Evolutionary conservation across 2,797 vertebrate species (phyloP), one percentile per base, ranked within the genome.

Genomic region (Muscicapa striata): DNA sequence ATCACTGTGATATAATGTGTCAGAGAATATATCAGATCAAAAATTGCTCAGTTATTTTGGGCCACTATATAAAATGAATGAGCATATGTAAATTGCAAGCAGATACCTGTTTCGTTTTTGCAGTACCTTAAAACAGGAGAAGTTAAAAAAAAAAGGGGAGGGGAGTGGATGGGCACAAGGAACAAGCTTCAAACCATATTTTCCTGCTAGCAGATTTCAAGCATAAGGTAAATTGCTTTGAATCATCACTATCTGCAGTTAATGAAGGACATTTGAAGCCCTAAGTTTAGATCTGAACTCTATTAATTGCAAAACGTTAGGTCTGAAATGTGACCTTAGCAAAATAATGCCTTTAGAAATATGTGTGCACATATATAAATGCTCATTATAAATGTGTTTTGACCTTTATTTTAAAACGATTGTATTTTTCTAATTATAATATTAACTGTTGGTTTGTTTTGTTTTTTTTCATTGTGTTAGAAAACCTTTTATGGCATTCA

Each of bases 71-170:
- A 55, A 57, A 10, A 54, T 27, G 16, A 80, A 43, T 19, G 38
- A 26, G 5, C 32, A 8, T 67, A 20, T 48, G 7, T 49, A 61
- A 83, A 80, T 43, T 57, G 20, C 49, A 51, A 51, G 49, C 49
- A 51, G 27, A 51, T 51, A 51, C 16, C 16, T 29, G 49, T 51
- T 59, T 46, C 34, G 4, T 51, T 63, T 85, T 43, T 41, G 11
- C 21, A 66, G 14, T 17, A 18, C 8, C 10, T 5, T 34, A 34
- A 63, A 19, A 55, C 7, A 17, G 6, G 4, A 43, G 7, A 41
- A 8, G 9, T 36, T 29, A 68, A 43, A 41, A 19, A 13, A 20
- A 7, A 11, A 9, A 3, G 7, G 6, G 4, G 1, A 0, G 7
- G 8, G 2, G 5, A 8, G 23, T 29, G 40, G 3, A 16, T 43